Base-by-base conservation (phyloP, 2,888 invertebrate genomes). In the Euplexia lucipara region DNA sequence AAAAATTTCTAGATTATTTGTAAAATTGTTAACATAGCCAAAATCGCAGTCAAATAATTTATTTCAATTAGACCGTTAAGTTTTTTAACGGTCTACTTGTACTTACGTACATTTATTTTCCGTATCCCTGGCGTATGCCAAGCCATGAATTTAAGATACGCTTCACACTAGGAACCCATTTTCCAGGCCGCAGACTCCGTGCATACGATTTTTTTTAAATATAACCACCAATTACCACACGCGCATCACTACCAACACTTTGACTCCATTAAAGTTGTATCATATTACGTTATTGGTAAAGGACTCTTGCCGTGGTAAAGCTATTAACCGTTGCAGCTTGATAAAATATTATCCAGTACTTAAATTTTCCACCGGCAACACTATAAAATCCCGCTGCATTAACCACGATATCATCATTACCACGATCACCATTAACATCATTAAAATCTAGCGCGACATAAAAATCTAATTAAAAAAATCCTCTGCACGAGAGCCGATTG, bases 401-500 rank as follows among this genome's bases (percentile, higher is more conserved):
- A 32, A 57, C 30, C 62, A 16, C 34, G 41, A 54, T 65, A 75
- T 70, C 53, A 54, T 75, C 53, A 70, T 54, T 74, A 75, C 60
- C 54, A 57, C 48, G 66, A 75, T 74, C 80, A 54, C 49, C 47
- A 78, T 79, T 79, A 79, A 45, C 48, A 48, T 70, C 63, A 70
- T 80, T 78, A 78, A 75, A 73, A 75, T 61, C 51, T 42, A 71
- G 56, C 35, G 44, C 61, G 37, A 51, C 56, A 67, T 64, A 63
- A 71, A 69, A 77, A 67, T 66, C 64, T 49, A 75, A 72, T 71
- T 76, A 56, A 71, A 80, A 75, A 80, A 80, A 69, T 59, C 61
- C 65, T 32, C 51, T 51, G 42, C 54, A 78, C 66, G 71, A 74
- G 81, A 78, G 80, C 76, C 82, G 86, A 91, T 91, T 89, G 88